Evolutionary conservation across 2,797 vertebrate genomes (phyloP), one percentile per base, ranked within the genome.

Genomic region (Tiaroga cobitis): DNA sequence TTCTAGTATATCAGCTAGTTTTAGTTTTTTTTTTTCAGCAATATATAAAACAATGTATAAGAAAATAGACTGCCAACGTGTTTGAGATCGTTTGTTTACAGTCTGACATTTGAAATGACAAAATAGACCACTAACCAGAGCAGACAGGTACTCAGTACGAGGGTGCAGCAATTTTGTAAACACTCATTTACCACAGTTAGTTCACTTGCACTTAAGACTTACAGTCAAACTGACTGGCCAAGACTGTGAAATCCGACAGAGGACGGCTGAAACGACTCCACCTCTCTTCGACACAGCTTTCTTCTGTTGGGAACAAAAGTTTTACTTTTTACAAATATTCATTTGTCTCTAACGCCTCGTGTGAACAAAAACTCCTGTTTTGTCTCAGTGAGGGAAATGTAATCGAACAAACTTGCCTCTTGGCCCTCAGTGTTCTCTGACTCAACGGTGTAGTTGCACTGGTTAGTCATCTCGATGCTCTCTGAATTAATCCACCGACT

Each of bases 151-250:
- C 54, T 24, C 34, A 1, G 8, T 41, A 4, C 54, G 15, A 3
- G 4, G 26, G 26, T 32, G 11, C 1, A 4, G 9, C 10, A 46
- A 3, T 1, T n/a, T 15, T 19, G 8, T 39, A 56, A 80, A 21
- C 19, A 16, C 75, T 39, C 56, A 24, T 16, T 21, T 9, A 21
- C 16, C 24, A 49, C 2, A 11, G 8, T 8, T 41, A 29, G 1
- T 10, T 70, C 49, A 54, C 18, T 29, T 19, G 24, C 24, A 39
- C 15, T 26, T 29, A 26, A 73, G 39, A 29, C 94, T 46, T 89
- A 96, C 95, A 93, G 93, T 86, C 69, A 95, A 1, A 63, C 89
- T 89, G 82, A 96, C 90, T 2, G 95, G 95, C 94, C 95, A 95
- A 89, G 93, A 87, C 85, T 89, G 88, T 10, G 86, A 89, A 72